Percentiles rank a stretch among this genome's conserved stretches.
Evolutionary conservation across 2,113 vertebrate genomes (phyloP).

Genomic region (Scolopax mira): DNA sequence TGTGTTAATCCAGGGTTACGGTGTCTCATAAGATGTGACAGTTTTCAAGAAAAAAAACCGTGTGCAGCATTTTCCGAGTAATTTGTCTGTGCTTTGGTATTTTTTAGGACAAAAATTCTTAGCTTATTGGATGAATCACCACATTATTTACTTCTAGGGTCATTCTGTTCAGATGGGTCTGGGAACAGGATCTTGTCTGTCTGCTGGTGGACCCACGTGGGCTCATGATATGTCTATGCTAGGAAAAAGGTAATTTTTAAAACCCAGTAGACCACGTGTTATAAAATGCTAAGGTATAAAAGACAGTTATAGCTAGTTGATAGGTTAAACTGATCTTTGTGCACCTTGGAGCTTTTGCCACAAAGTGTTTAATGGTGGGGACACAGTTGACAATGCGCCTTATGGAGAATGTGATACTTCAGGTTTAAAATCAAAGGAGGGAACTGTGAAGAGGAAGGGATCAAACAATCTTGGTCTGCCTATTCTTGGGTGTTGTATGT

Average conservation of each 20-base stretch:
- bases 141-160: not conserved
- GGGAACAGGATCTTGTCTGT: not conserved
- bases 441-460: not conserved
- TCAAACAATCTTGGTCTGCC: not conserved
- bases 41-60: not conserved
- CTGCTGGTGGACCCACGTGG: not conserved
- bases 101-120: not conserved
- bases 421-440: not conserved
- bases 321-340: not conserved
- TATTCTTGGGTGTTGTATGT: not conserved
- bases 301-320: not conserved
- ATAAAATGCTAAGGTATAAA: not conserved
- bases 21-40: not conserved
- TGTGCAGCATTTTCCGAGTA: not conserved
- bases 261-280: not conserved
- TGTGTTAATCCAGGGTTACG: not conserved
- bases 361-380: not conserved
- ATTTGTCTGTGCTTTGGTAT: not conserved
- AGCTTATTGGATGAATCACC: not conserved
- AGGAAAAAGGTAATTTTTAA: not conserved
- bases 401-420: not conserved
- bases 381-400: fast-evolving
- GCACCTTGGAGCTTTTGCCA: not conserved
- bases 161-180: not conserved
- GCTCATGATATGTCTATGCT: not conserved